A percentile compares a stretch with the other conserved stretches of the same genome.
These are phyloP conservation scores for Copidosoma aretas DNA, from an alignment of 2,888 invertebrate species.

Conservation along the genomic window DNA sequence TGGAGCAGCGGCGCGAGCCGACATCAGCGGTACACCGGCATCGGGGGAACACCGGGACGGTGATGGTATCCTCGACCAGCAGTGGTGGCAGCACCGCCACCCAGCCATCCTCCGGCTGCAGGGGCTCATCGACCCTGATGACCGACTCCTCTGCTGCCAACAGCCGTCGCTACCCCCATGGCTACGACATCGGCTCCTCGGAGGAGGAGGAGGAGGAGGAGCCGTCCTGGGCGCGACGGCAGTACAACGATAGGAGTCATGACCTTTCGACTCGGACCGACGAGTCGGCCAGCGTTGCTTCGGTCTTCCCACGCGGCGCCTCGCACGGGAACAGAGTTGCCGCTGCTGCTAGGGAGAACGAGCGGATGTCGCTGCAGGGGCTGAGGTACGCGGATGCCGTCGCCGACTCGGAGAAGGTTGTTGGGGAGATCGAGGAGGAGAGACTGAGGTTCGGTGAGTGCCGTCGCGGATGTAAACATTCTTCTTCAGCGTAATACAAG, in stretches of 20 bases:
- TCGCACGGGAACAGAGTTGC: conserved; percentile 66
- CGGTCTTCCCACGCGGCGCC: conserved; percentile 75
- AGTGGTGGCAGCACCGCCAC: conserved; percentile 72
- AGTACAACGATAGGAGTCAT: conserved; percentile 46
- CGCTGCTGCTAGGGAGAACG: conserved; percentile 64
- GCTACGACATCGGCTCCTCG: conserved; percentile 79
- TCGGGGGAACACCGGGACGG: too few relatives aligned
- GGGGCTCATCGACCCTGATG: conserved; percentile 84
- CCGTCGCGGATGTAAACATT: too few relatives aligned
- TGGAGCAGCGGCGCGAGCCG: conserved; percentile 70
- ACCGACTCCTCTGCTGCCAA: conserved; percentile 74
- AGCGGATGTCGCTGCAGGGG: conserved; percentile 79
- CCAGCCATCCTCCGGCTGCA: conserved; percentile 84
- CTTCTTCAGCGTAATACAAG: too few relatives aligned
- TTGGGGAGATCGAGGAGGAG: conserved; percentile 60
- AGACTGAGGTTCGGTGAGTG: conserved; percentile 50
- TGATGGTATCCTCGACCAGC: conserved; percentile 65
- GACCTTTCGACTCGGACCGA: conserved; percentile 65
- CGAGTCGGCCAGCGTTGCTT: conserved; percentile 60
- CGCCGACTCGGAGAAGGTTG: conserved; percentile 60
- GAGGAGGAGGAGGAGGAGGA: conserved; percentile 69
- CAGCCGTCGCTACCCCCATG: conserved; percentile 79
- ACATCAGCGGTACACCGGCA: conserved; percentile 66
- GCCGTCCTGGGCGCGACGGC: conserved; percentile 1
- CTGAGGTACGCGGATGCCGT: conserved; percentile 58